Evolutionary conservation across 2,888 invertebrate species (phyloP).

Genomic region (Doris montereyensis): DNA sequence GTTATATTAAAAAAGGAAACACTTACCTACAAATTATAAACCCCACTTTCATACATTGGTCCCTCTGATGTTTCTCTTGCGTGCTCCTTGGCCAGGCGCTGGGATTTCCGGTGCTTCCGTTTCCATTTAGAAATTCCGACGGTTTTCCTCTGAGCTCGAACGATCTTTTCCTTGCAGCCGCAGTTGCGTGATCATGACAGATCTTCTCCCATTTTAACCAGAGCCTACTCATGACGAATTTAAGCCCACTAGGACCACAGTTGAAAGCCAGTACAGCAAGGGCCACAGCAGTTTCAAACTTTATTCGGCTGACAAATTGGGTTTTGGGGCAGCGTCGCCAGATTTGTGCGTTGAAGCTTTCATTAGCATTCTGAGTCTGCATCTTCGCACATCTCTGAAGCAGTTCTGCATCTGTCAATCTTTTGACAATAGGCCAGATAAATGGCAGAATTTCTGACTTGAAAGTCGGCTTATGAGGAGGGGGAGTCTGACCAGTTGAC

Average conservation of each 20-base stretch:
- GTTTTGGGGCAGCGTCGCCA: conserved; percentile 26
- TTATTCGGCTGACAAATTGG: background rate
- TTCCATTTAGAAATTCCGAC: background rate
- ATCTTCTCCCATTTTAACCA: background rate
- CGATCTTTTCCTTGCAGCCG: background rate
- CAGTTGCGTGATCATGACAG: no score
- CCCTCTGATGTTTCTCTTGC: background rate
- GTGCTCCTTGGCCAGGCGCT: background rate
- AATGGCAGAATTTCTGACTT: background rate
- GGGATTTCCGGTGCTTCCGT: background rate
- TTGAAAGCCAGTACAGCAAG: conserved; percentile 7
- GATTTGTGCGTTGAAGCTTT: conserved; percentile 22
- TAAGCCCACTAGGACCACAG: background rate
- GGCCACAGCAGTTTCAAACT: conserved; percentile 5
- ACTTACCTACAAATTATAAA: background rate
- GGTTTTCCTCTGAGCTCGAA: background rate
- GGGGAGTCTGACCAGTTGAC: background rate
- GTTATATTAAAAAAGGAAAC: no score
- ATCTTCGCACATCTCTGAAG: conserved; percentile 23
- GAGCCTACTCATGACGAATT: background rate
- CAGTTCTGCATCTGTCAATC: conserved; percentile 26
- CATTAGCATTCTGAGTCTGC: conserved; percentile 33
- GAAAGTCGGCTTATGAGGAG: background rate
- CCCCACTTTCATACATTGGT: background rate
- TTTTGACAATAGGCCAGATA: background rate